phyloP scores from a whole-genome alignment of 1,140 invertebrate species.

The Meteorus sp. region DNA sequence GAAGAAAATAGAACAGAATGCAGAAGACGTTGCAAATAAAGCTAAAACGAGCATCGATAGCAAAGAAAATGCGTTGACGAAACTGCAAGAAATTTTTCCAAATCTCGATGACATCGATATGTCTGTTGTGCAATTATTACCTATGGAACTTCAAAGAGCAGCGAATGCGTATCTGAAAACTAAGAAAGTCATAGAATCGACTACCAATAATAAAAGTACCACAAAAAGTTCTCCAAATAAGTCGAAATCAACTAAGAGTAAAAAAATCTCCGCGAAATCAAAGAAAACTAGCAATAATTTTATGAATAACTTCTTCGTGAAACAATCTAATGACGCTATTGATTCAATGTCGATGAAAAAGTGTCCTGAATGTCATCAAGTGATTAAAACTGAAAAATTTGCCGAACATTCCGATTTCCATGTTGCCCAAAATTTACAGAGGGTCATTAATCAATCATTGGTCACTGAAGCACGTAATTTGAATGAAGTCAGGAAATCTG shows the following conservation, averaged over 20 bases:
- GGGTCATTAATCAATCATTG: conserved; percentile 51
- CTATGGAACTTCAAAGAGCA: conserved; percentile 47
- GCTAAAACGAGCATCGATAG: not conserved
- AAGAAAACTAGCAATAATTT: conserved; percentile 2
- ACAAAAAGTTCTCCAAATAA: conserved; percentile 2
- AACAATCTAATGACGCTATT: not conserved
- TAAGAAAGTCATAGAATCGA: conserved; percentile 29
- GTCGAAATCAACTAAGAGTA: not conserved
- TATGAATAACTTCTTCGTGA: conserved; percentile 15
- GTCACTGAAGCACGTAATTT: not conserved
- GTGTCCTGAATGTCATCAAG: conserved; percentile 67
- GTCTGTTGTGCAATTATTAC: conserved; percentile 49
- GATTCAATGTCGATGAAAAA: conserved; percentile 27
- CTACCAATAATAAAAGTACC: not conserved
- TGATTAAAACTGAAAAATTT: conserved; percentile 62
- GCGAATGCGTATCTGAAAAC: conserved; percentile 43
- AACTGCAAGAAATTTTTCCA: conserved; percentile 32
- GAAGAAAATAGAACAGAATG: too few relatives aligned
- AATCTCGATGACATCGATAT: conserved; percentile 39
- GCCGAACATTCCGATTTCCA: conserved; percentile 73
- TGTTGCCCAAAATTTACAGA: conserved; percentile 68
- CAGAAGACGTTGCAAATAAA: not conserved
- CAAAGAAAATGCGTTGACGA: not conserved
- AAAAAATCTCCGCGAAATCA: not conserved
- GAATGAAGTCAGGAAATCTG: not conserved